Percentiles rank a stretch among this genome's conserved stretches.
Evolutionary conservation across 2,113 vertebrate genomes (phyloP).

Genomic region (Prietella phreatophila): DNA sequence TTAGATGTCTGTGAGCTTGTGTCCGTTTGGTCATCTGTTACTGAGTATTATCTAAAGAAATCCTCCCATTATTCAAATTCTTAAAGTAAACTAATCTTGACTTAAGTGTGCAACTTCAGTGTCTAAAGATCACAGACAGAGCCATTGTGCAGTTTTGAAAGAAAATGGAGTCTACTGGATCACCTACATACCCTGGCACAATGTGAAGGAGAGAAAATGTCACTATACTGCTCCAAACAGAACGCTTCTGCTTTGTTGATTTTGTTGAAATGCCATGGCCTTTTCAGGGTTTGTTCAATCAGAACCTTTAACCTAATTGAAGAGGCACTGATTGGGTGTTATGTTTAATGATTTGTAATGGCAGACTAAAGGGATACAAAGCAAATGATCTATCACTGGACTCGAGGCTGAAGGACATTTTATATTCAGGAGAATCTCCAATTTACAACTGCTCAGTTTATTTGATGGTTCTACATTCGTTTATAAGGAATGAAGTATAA

Average conservation of each 20-base stretch:
- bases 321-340: neutral
- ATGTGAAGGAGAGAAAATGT: neutral
- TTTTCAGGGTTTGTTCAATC: slow-evolving; percentile 27
- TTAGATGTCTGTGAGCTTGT: neutral
- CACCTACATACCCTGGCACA: neutral
- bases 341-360: neutral
- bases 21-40: neutral
- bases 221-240: neutral
- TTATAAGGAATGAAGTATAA: neutral
- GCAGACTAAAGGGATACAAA: neutral
- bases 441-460: neutral
- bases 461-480: neutral
- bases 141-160: neutral
- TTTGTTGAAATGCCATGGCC: neutral
- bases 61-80: neutral
- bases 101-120: neutral
- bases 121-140: neutral
- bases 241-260: neutral
- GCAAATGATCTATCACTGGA: neutral
- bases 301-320: neutral
- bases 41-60: neutral
- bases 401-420: neutral
- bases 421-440: neutral
- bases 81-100: neutral
- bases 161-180: neutral